Conservation (phyloP, 2,888 invertebrate species). For the Agrilus mali region DNA sequence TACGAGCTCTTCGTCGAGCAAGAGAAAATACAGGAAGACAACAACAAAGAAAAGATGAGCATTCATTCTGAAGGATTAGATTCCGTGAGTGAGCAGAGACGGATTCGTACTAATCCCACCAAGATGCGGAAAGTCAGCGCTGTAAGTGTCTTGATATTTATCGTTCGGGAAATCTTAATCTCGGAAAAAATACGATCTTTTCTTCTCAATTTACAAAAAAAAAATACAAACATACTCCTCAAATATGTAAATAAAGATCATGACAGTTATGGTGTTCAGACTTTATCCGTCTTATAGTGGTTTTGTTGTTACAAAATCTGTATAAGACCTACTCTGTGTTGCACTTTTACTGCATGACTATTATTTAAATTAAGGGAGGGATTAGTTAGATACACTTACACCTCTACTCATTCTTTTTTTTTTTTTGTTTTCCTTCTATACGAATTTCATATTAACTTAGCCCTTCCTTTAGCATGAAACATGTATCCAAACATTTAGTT, state of each 20-base stretch:
- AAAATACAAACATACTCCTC: too few species aligned
- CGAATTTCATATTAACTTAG: too few species aligned
- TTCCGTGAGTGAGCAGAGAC: conserved; percentile 76
- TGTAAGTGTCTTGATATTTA: conserved; percentile 49
- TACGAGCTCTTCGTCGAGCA: conserved; percentile 86
- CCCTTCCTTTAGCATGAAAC: too few species aligned
- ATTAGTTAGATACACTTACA: too few species aligned
- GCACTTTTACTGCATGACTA: too few species aligned
- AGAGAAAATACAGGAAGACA: conserved; percentile 77
- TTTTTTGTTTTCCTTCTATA: too few species aligned
- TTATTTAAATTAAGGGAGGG: too few species aligned
- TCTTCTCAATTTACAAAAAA: too few species aligned
- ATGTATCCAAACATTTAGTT: too few species aligned
- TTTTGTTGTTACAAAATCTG: conserved; percentile 2
- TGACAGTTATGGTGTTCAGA: conserved; percentile 37
- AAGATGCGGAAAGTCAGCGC: conserved; percentile 87
- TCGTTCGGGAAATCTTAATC: conserved; percentile 1
- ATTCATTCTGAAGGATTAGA: conserved; percentile 73
- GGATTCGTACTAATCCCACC: conserved; percentile 41
- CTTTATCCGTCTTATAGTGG: conserved; percentile 19
- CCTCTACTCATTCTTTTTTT: too few species aligned
- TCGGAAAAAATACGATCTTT: too few species aligned
- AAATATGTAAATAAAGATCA: conserved; percentile 28
- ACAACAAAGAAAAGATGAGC: conserved; percentile 85
- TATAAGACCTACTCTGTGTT: too few species aligned